phyloP scores from a whole-genome alignment of 2,888 invertebrate genomes.

The Harpagoxenus sublaevis region DNA sequence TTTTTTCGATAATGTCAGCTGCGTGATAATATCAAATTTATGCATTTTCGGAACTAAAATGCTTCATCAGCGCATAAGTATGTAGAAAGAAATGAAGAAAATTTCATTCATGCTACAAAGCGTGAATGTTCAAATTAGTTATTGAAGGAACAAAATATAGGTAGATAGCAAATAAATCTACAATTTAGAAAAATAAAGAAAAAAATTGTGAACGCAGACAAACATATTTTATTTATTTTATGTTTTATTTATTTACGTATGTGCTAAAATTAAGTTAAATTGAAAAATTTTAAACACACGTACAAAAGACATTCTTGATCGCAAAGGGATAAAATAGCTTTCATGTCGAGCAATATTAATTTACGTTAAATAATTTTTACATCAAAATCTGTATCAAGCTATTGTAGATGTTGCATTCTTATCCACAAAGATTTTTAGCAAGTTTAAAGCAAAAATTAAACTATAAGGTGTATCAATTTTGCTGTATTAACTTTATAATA shows the following conservation, averaged over 20 bases:
- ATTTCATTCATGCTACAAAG: background rate
- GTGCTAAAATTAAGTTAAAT: background rate
- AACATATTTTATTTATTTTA: background rate
- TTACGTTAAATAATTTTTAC: background rate
- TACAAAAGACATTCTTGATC: background rate
- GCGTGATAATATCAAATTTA: conserved; percentile 24
- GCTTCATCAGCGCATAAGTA: background rate
- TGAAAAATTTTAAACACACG: background rate
- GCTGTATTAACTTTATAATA: background rate
- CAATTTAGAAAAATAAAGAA: background rate
- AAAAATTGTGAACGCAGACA: background rate
- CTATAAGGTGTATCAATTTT: background rate
- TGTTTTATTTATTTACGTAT: background rate
- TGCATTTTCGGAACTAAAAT: conserved; percentile 10
- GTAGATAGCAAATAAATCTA: background rate
- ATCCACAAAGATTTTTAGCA: background rate
- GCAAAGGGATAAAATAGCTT: background rate
- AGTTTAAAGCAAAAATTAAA: background rate
- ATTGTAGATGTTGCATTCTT: background rate
- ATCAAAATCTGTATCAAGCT: background rate
- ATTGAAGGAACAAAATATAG: background rate
- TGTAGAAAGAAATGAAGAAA: background rate
- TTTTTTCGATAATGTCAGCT: conserved; percentile 46
- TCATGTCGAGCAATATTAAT: background rate
- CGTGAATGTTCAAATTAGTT: background rate